phyloP scores from a whole-genome alignment of 35 echinoderm and acorn worm genomes.

The Holothuria glaberrima region DNA sequence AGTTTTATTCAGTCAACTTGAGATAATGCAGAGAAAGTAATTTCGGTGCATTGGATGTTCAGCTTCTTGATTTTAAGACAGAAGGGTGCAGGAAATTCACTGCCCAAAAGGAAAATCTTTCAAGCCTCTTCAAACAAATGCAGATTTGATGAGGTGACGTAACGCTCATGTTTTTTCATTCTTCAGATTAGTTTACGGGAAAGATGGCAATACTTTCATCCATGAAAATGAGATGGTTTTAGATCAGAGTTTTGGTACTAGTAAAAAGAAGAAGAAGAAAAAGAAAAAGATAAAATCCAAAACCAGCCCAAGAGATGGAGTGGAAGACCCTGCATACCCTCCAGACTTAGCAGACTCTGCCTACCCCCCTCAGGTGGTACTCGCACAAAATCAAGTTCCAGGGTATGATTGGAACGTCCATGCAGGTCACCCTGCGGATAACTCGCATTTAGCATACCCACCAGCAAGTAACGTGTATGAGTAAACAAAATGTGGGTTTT shows the following conservation, averaged over 20 bases:
- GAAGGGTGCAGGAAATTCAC: no score
- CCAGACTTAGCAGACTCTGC: not conserved
- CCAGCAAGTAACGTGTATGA: slow-evolving; percentile 1
- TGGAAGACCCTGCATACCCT: not conserved
- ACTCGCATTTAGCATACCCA: slow-evolving; percentile 9
- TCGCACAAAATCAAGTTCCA: not conserved
- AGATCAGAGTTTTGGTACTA: not conserved
- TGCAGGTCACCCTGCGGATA: not conserved
- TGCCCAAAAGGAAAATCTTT: no score
- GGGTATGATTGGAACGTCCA: slow-evolving; percentile 16
- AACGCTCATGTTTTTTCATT: not conserved
- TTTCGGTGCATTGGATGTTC: no score
- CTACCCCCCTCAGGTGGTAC: not conserved
- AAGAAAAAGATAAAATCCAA: slow-evolving; percentile 14
- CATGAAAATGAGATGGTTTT: not conserved
- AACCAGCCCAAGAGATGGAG: not conserved
- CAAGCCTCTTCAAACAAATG: not conserved
- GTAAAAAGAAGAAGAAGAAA: slow-evolving; percentile 21
- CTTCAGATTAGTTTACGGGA: not conserved
- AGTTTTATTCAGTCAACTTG: no score
- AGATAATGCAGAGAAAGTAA: no score
- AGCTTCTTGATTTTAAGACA: no score
- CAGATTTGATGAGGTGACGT: not conserved
- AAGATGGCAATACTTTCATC: slow-evolving; percentile 6
- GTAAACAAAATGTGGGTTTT: not conserved